These are phyloP conservation scores for Psilopsiagon aurifrons DNA, from an alignment of 2,113 vertebrate species.

Conservation along the genomic window DNA sequence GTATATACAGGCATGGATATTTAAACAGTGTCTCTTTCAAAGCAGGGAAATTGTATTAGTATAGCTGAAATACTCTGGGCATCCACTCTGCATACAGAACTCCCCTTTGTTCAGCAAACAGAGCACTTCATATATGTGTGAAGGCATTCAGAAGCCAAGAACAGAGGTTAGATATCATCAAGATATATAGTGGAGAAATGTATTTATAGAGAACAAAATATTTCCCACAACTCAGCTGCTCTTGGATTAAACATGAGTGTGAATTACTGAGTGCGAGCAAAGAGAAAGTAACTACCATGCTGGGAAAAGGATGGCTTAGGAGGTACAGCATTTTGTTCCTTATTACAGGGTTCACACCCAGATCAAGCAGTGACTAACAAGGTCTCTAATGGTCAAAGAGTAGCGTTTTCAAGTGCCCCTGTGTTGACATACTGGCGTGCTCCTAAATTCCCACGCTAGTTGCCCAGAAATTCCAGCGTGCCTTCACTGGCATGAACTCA, in stretches of 20 bases:
- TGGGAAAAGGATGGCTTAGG: background rate
- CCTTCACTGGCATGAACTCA: background rate
- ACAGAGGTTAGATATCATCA: background rate
- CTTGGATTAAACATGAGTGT: background rate
- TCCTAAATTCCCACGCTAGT: background rate
- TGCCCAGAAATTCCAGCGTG: background rate
- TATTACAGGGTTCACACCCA: background rate
- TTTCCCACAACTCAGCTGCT: background rate
- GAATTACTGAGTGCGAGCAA: background rate
- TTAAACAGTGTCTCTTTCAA: background rate
- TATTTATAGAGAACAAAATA: background rate
- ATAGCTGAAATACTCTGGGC: background rate
- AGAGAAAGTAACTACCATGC: background rate
- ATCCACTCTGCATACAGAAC: background rate
- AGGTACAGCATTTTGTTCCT: background rate
- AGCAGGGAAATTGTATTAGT: background rate
- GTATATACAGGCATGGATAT: background rate
- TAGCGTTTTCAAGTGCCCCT: background rate
- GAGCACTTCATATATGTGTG: background rate
- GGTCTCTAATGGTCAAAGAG: background rate
- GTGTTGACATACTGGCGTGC: rapidly evolving
- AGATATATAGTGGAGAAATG: background rate
- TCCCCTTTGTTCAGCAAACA: background rate
- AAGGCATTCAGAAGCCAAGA: background rate
- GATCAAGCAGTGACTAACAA: background rate